Conservation (phyloP, 2,113 vertebrate genomes). For the Danionella cerebrum region DNA sequence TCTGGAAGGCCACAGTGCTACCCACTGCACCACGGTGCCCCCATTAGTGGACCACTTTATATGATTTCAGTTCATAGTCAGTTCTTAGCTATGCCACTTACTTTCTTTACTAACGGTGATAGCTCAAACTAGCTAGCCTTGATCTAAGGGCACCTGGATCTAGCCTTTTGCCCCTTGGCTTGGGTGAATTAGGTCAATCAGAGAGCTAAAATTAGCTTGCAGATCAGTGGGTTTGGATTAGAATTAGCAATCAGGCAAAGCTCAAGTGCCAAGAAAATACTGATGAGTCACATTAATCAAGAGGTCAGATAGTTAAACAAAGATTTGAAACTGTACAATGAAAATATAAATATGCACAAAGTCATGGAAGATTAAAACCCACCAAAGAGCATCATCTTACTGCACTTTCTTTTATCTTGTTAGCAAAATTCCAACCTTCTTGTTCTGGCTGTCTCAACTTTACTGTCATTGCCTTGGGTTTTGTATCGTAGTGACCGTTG, state of each 20-base stretch:
- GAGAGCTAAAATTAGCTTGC: conserved; percentile 49
- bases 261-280: not conserved
- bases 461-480: not conserved
- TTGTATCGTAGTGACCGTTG: not conserved
- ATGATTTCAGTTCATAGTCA: too few relatives aligned
- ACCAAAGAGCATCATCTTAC: too few relatives aligned
- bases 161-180: conserved; percentile 40
- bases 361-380: too few relatives aligned
- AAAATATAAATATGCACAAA: not conserved
- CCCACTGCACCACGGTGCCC: too few relatives aligned
- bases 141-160: conserved; percentile 29
- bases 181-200: conserved; percentile 54
- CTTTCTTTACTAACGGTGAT: conserved; percentile 27
- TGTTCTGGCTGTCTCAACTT: not conserved
- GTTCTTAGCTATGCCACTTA: not conserved
- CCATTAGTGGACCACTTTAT: too few relatives aligned
- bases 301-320: not conserved
- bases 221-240: conserved; percentile 41
- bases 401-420: too few relatives aligned
- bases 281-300: conserved; percentile 17
- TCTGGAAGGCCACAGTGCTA: too few relatives aligned
- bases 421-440: too few relatives aligned
- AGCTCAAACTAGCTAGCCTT: conserved; percentile 6
- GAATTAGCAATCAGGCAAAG: conserved; percentile 18
- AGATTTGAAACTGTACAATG: not conserved